Base-by-base conservation (phyloP, 1,140 invertebrate genomes). In the Papilio polyxenes region DNA sequence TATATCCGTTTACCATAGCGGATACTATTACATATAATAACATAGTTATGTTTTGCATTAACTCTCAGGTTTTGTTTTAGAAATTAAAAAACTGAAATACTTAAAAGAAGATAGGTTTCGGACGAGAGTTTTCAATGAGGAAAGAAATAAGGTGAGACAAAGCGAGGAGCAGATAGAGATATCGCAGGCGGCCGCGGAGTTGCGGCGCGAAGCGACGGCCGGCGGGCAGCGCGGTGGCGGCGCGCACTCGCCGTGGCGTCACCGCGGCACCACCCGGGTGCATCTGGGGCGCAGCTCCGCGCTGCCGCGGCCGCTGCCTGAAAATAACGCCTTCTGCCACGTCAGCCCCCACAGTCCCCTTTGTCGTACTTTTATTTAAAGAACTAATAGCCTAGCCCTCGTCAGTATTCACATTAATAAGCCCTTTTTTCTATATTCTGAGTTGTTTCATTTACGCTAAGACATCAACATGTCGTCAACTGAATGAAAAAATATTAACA, bases 301-400 rank as follows among this genome's bases (percentile, higher is more conserved):
- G 10, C 51, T 31, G 1, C 51, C 20, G 40, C 53, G 53, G 23
- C 76, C 76, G 15, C 56, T 79, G 15, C 76, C 76, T 3, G 76
- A 23, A 37, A 79, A 79, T 17, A 79, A 79, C 11, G 76, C 76
- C 15, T 79, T 62, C 44, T 79, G 76, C 17, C n/a, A 59, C 53
- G 37, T 15, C 56, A 79, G 56, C 31, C 76, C 76, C 31, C 10
- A 15, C 13, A 79, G 56, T 37, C 31, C 56, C 17, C 53, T 79
- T 2, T 79, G 76, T 44, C 76, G 53, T 17, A 79, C 76, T 8
- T 79, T 79, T 40, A 59, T 79, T 20, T 79, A 79, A 7, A 11
- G 4, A 37, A 69, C 10, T 10, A 69, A 49, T 49, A 49, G 11
- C 48, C 8, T 49, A 9, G 48, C 48, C 48, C 48, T 49, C 48